Base-by-base conservation (phyloP, 2,113 vertebrate species). In the Condylura cristata region DNA sequence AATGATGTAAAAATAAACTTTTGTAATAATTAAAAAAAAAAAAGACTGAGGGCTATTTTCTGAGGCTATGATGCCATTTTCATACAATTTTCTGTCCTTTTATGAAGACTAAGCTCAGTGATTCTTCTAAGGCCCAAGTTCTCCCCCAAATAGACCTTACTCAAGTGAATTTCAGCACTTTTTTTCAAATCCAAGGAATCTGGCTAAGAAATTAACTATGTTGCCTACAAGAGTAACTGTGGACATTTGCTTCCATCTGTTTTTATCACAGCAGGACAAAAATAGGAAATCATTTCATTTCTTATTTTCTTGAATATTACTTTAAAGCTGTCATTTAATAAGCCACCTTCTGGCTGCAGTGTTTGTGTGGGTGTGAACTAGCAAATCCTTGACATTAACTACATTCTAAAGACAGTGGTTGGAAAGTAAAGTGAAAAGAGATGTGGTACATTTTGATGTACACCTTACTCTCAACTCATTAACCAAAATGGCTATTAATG, bases 301-400 rank as follows among this genome's bases (percentile, higher is more conserved):
- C 92, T 65, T 20, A 56, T 86, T 63, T 91, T 30, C 80, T 34
- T n/a, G 10, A 48, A 88, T 66, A 76, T 88, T 39, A 76, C 24
- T 71, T 94, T 74, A 82, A 94, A 91, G n/a, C n/a, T 89, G 8
- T 70, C 61, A 32, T 70, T 93, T 86, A 94, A 91, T 80, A 93
- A 95, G 58, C 37, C 30, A 90, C 68, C 80, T 93, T 56, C 66
- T 82, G 79, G 17, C 56, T 70, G 37, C 51, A 80, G 61, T 86
- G 39, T 66, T 30, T 48, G 3, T 46, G 51, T 66, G 85, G 58
- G 32, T 92, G 17, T 74, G 44, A 75, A 78, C 41, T 86, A 51
- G 20, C 41, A 74, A 56, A 28, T 65, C 58, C 28, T 68, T 91
- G 65, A 75, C 68, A 74, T 90, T 74, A 72, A 90, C 41, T 68